Evolutionary conservation across 2,888 invertebrate species (phyloP), one percentile per base, ranked within the genome.

Genomic region (Saturnia japonica): DNA sequence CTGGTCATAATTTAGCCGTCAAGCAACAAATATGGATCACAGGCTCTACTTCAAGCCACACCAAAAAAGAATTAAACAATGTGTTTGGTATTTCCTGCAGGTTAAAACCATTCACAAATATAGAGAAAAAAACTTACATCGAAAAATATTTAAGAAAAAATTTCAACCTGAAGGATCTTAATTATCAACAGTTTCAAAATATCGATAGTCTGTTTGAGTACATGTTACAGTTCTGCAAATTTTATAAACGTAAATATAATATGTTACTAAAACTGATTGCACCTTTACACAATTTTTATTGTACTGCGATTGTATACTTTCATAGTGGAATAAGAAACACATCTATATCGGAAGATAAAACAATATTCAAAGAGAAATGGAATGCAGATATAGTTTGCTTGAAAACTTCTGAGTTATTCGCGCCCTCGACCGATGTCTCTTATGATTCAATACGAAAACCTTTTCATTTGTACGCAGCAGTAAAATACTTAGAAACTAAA

Each of bases 11-110:
- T 34, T 14, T 11, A 12, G n/a, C 19, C 12, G 14, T n/a, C 22
- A 51, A 40, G n/a, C 34, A 51, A 54, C 54, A 66, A 42, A 54
- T 51, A 0, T 67, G 76, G 73, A 74, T 80, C 16, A 76, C 80
- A 0, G 75, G 76, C 11, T 71, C 77, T n/a, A 70, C 76, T 0
- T 75, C 77, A 57, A 75, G 76, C 47, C 68, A 71, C 11, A 72
- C 76, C 7, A n/a, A 67, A 9, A 42, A 42, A 1, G 54, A 51
- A 42, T 22, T 67, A 16, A 54, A 66, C n/a, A 11, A 22, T 1
- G 25, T 42, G 9, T 70, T 67, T 12, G 70, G 70, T 1, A 25
- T 43, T 14, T 51, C 70, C 12, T 70, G 51, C 19, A 67, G 25
- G 14, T 54, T 70, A 16, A 34, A 51, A 51, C 70, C 70, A 25